These are phyloP conservation scores for Hyles euphorbiae DNA, from an alignment of 1,140 invertebrate genomes.

Conservation along the genomic window DNA sequence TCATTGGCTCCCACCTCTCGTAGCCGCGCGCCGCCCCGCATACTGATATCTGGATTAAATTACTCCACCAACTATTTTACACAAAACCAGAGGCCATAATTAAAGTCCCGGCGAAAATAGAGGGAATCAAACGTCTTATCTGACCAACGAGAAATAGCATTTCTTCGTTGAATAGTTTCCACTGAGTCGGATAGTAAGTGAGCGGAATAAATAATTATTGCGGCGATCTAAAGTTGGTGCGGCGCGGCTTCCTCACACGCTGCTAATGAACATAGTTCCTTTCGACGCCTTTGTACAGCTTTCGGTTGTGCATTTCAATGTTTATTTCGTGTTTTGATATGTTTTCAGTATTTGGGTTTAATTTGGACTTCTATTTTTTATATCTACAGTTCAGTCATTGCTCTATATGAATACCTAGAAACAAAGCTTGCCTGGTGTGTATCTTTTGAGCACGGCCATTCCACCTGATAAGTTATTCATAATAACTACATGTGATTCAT, in stretches of 20 bases:
- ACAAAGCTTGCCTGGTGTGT: too few species aligned
- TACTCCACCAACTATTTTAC: slow-evolving; percentile 72
- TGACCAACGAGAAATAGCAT: slow-evolving; percentile 68
- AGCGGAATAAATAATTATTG: slow-evolving; percentile 74
- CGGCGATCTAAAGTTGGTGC: slow-evolving; percentile 59
- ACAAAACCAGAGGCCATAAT: slow-evolving; percentile 73
- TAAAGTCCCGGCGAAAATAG: slow-evolving; percentile 69
- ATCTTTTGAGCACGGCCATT: too few species aligned
- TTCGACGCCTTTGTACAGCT: background rate
- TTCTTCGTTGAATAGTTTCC: slow-evolving; percentile 69
- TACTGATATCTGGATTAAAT: slow-evolving; percentile 71
- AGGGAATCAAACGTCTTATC: slow-evolving; percentile 73
- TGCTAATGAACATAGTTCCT: slow-evolving; percentile 61
- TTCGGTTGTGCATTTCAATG: background rate
- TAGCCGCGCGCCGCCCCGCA: slow-evolving; percentile 48
- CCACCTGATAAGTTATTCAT: too few species aligned
- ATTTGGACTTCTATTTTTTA: too few species aligned
- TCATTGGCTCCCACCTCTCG: slow-evolving; percentile 33
- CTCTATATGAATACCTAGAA: too few species aligned
- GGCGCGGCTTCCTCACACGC: slow-evolving; percentile 27
- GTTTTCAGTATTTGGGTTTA: too few species aligned
- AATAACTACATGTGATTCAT: too few species aligned
- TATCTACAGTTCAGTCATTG: too few species aligned
- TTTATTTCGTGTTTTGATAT: background rate
- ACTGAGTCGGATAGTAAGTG: slow-evolving; percentile 57